A percentile compares a stretch with the other conserved stretches of the same genome.
phyloP scores from a whole-genome alignment of 2,888 invertebrate genomes.

The Brassicogethes aeneus region DNA sequence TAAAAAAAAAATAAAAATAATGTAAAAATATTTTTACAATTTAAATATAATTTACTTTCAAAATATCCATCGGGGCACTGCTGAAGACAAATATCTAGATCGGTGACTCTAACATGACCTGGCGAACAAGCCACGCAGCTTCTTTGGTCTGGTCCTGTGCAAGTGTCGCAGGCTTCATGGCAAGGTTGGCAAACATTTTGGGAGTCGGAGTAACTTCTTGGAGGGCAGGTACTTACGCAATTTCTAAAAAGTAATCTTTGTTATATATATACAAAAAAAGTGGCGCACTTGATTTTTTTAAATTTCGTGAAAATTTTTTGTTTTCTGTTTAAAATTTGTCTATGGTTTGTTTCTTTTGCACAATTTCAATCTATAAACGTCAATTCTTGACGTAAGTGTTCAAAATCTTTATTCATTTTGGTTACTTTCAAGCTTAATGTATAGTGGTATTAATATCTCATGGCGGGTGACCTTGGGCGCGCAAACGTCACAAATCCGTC shows the following conservation, averaged over 20 bases:
- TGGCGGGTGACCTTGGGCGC: too few species aligned
- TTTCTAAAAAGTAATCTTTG: too few species aligned
- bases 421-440: too few species aligned
- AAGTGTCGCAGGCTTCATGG: conserved; percentile 83
- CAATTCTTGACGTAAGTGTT: too few species aligned
- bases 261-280: too few species aligned
- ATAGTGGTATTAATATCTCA: too few species aligned
- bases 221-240: conserved; percentile 78
- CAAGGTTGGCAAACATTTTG: conserved; percentile 78
- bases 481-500: too few species aligned
- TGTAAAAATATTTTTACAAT: conserved; percentile 1
- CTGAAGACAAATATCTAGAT: conserved; percentile 78
- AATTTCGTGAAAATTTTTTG: neutral
- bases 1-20: conserved; percentile 18
- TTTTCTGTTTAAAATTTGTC: too few species aligned
- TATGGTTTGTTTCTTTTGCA: too few species aligned
- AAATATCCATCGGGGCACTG: conserved; percentile 86
- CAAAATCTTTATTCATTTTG: too few species aligned
- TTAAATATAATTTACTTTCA: conserved; percentile 51
- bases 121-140: conserved; percentile 79
- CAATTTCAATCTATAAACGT: too few species aligned
- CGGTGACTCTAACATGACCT: conserved; percentile 72
- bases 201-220: conserved; percentile 72
- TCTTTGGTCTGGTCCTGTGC: conserved; percentile 79
- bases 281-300: neutral